Conservation (phyloP, 2,113 vertebrate genomes). For the Acrocephalus kingi region DNA sequence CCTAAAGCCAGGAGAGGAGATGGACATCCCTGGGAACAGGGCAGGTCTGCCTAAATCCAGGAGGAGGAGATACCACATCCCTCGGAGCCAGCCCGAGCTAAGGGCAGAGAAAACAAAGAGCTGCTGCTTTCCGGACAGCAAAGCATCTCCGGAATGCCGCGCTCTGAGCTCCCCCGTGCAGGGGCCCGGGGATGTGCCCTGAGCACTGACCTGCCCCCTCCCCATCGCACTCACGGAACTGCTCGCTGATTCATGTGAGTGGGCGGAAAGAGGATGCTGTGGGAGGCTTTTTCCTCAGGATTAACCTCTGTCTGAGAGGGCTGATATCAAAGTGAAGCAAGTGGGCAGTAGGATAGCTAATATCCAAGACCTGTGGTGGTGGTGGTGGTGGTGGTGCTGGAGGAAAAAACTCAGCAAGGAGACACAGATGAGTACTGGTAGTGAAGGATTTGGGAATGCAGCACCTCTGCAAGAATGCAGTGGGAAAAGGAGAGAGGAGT, state of each 20-base stretch:
- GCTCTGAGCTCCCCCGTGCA: rapidly evolving
- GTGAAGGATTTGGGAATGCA: neutral
- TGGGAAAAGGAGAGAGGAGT: neutral
- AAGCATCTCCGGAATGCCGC: neutral
- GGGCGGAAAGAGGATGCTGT: neutral
- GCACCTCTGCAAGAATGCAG: neutral
- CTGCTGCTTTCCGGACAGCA: neutral
- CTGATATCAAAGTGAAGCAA: neutral
- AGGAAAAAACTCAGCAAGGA: neutral
- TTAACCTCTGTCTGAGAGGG: neutral
- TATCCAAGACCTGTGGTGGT: neutral
- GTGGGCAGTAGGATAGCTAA: neutral
- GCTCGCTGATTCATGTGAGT: neutral
- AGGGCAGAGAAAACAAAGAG: neutral
- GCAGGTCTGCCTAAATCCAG: neutral
- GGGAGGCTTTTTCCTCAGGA: neutral
- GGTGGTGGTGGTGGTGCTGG: neutral
- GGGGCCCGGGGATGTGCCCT: neutral
- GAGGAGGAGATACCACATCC: rapidly evolving
- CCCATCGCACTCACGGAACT: rapidly evolving
- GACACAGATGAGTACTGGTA: neutral
- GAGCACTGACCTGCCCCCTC: neutral
- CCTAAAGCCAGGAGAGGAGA: neutral
- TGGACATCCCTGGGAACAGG: neutral
- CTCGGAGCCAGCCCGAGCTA: neutral